Base-by-base conservation (phyloP, 2,113 vertebrate species). In the Indicator indicator region DNA sequence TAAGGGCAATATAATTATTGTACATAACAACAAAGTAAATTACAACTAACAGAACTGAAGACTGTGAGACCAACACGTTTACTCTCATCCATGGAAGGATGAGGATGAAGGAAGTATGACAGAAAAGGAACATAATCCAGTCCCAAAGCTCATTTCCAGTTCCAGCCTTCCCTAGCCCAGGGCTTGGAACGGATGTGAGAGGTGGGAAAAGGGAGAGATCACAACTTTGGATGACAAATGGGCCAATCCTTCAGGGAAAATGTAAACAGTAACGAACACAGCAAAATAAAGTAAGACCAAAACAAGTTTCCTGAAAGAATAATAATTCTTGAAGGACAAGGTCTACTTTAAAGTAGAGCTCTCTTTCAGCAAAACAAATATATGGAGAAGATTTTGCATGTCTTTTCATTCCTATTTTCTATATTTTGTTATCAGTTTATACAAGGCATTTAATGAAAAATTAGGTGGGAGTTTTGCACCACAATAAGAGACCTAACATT, bases 111-210 rank as follows among this genome's bases (percentile, higher is more conserved):
- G 23, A 52, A 52, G 50, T 13, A 52, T 52, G 21, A 24, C 50
- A 52, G 50, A 52, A 24, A 63, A 62, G 40, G 20, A 65, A 78
- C n/a, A 27, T 1, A 8, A 46, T 30, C 11, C 30, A 87, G 14
- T 4, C 7, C 11, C 30, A 40, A 32, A 69, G n/a, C 11, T 79
- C 16, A 60, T 18, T 20, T n/a, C 18, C 44, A 32, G 7, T 36
- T 9, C 44, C 55, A 24, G 23, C 3, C 23, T 52, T 50, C 16
- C 11, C 48, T 36, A 36, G n/a, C 12, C 16, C 3, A 12, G 54
- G 32, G 30, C 40, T 54, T 3, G 0, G 10, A 2, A 79, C 11
- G 9, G 13, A 69, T 1, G 1, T 18, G 28, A 16, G 13, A 79
- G 6, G 16, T 42, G 24, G 21, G 46, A 82, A 65, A 12, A 82